Evolutionary conservation across 2,797 vertebrate species (phyloP).

Genomic region (Pseudotriccus pelzelni): DNA sequence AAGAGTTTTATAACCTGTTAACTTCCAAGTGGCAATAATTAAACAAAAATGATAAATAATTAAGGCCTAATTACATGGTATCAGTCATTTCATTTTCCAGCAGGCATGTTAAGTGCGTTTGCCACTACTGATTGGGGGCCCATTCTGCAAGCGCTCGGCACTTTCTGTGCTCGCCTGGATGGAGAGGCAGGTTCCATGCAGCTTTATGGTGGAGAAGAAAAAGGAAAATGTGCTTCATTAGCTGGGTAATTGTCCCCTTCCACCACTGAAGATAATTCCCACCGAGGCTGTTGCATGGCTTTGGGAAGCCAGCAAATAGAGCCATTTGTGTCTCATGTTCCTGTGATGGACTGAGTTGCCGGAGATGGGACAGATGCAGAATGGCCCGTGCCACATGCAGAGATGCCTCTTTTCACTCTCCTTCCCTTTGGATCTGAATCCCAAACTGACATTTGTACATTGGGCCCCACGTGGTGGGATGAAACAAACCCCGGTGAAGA

Average conservation of each 20-base stretch:
- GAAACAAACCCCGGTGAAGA: background rate
- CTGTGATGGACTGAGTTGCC: background rate
- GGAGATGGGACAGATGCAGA: background rate
- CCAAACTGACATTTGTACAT: background rate
- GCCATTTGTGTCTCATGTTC: background rate
- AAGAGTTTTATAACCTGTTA: slow-evolving; percentile 81
- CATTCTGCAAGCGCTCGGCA: background rate
- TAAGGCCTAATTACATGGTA: slow-evolving; percentile 79
- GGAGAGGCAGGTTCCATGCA: slow-evolving; percentile 13
- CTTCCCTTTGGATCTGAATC: background rate
- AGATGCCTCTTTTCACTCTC: background rate
- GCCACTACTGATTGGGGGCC: slow-evolving; percentile 49
- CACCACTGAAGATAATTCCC: slow-evolving; percentile 38
- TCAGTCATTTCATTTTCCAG: slow-evolving; percentile 78
- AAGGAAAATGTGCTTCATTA: slow-evolving; percentile 63
- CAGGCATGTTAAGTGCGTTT: slow-evolving; percentile 45
- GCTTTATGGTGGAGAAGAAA: slow-evolving; percentile 60
- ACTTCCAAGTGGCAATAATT: slow-evolving; percentile 80
- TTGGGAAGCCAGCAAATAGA: slow-evolving; percentile 44
- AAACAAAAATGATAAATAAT: slow-evolving; percentile 84
- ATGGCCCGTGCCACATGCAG: background rate
- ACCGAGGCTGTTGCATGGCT: slow-evolving; percentile 39
- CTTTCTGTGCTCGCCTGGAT: background rate
- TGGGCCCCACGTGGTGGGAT: background rate
- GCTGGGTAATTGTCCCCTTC: slow-evolving; percentile 66